These are phyloP conservation scores for Ellobius talpinus DNA, from an alignment of 2,113 vertebrate genomes.

Conservation along the genomic window DNA sequence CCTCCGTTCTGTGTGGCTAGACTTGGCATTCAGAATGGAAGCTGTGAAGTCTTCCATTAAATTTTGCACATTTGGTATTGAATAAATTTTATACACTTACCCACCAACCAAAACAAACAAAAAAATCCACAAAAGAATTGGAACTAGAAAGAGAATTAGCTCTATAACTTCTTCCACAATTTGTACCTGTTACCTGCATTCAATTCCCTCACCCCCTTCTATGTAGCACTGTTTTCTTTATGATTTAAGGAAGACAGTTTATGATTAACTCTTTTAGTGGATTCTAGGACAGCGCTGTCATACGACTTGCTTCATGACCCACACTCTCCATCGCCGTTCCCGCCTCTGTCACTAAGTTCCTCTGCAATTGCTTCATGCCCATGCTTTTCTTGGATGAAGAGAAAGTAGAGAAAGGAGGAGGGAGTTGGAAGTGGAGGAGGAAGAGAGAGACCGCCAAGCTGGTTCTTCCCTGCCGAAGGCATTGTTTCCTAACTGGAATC, in stretches of 20 bases:
- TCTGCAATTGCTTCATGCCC: not conserved
- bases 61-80: not conserved
- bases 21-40: not conserved
- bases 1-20: too few species aligned
- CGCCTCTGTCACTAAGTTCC: not conserved
- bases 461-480: conserved; percentile 64
- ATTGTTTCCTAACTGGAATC: conserved; percentile 52
- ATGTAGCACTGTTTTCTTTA: not conserved
- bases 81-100: not conserved
- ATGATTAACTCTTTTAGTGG: not conserved
- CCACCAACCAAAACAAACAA: not conserved
- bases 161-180: not conserved
- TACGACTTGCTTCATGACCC: not conserved
- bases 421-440: conserved; percentile 39
- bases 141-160: not conserved
- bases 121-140: too few species aligned
- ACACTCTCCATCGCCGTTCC: not conserved
- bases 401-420: conserved; percentile 57
- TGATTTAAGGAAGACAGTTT: not conserved
- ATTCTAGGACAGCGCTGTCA: not conserved
- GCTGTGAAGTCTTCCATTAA: not conserved
- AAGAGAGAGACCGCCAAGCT: not conserved
- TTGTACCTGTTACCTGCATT: not conserved
- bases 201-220: not conserved
- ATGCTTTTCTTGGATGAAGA: conserved; percentile 52